These are phyloP conservation scores for Eira barbara DNA, from an alignment of 2,113 vertebrate species.

Conservation along the genomic window DNA sequence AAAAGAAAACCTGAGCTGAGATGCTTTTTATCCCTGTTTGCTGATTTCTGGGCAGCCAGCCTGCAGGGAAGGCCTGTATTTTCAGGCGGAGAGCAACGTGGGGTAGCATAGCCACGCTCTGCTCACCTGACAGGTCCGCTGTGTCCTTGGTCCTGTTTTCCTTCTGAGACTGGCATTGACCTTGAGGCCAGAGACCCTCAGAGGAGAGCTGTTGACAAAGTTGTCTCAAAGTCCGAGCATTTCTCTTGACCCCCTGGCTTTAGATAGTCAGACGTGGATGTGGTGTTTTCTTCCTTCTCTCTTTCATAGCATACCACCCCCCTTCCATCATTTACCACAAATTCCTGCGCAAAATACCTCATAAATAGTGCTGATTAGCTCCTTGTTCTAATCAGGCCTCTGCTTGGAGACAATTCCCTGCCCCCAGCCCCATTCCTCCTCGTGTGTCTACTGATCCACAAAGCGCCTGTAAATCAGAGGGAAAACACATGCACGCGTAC, in stretches of 20 bases:
- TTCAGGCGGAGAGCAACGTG: not conserved
- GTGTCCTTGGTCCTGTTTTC: not conserved
- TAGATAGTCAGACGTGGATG: not conserved
- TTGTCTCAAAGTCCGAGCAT: not conserved
- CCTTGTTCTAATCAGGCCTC: constrained; percentile 59
- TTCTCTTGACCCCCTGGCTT: not conserved
- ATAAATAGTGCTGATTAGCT: constrained; percentile 63
- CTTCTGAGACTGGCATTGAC: not conserved
- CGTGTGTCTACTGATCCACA: not conserved
- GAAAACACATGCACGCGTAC: not conserved
- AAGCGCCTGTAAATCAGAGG: constrained; percentile 29
- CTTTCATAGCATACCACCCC: not conserved
- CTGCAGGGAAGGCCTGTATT: accelerated
- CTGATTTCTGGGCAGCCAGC: not conserved
- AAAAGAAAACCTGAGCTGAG: not conserved
- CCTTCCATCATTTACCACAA: not conserved
- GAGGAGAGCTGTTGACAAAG: not conserved
- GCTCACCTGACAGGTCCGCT: not conserved
- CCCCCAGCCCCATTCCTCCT: not conserved
- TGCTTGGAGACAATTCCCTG: constrained; percentile 42
- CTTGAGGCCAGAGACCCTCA: not conserved
- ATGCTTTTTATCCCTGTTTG: not conserved
- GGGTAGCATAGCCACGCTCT: not conserved
- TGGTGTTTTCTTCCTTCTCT: not conserved
- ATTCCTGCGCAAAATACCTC: constrained; percentile 44